phyloP scores from a whole-genome alignment of 2,797 vertebrate species.

The Furcifer pardalis region DNA sequence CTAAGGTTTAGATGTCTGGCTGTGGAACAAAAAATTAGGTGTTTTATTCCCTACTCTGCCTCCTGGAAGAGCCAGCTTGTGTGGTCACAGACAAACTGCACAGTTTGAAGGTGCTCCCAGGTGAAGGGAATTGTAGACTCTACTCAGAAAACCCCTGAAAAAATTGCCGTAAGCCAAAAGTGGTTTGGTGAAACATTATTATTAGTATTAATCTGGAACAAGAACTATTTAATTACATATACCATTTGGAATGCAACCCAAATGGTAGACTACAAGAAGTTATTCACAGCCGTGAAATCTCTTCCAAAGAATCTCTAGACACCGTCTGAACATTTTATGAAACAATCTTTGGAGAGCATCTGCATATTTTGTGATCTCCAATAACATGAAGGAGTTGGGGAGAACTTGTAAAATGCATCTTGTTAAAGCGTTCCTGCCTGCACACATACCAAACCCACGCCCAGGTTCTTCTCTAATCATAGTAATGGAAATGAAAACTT shows the following conservation, averaged over 20 bases:
- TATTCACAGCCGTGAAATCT: not conserved
- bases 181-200: too few relatives aligned
- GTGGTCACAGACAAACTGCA: too few relatives aligned
- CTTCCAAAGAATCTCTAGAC: not conserved
- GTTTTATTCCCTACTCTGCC: too few relatives aligned
- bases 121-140: too few relatives aligned
- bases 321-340: too few relatives aligned
- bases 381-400: not conserved
- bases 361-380: not conserved
- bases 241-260: not conserved
- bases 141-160: too few relatives aligned
- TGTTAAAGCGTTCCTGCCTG: not conserved
- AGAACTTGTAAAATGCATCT: not conserved
- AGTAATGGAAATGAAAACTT: not conserved
- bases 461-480: conserved; percentile 12
- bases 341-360: not conserved
- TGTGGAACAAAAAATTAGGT: too few relatives aligned
- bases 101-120: too few relatives aligned
- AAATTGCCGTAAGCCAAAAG: too few relatives aligned
- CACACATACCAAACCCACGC: conserved; percentile 2
- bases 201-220: too few relatives aligned
- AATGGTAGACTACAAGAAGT: not conserved
- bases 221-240: not conserved
- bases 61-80: too few relatives aligned
- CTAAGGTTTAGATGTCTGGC: too few relatives aligned